A percentile compares a stretch with the other conserved stretches of the same genome.
These are phyloP conservation scores for Ceriagrion tenellum DNA, from an alignment of 2,888 invertebrate species.

Conservation along the genomic window DNA sequence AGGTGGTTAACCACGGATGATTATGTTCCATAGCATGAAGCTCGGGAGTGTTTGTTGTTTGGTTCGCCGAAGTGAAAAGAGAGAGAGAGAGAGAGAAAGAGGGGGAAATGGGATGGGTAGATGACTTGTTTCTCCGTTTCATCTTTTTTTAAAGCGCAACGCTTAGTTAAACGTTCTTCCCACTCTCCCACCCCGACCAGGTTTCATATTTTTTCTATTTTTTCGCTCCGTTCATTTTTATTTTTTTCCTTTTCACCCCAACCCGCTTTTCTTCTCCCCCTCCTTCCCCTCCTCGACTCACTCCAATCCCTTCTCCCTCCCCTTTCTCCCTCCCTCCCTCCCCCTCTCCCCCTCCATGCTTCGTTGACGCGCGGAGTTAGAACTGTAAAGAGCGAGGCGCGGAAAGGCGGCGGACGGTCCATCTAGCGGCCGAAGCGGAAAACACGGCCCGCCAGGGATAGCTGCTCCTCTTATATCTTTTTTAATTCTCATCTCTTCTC, in stretches of 20 bases:
- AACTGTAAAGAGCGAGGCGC: not conserved
- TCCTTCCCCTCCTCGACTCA: not conserved
- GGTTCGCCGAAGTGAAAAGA: not conserved
- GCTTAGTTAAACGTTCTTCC: conserved; percentile 21
- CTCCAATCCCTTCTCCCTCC: not conserved
- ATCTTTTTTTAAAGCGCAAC: not conserved
- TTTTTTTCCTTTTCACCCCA: not conserved
- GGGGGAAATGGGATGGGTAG: not conserved
- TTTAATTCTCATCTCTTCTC: not conserved
- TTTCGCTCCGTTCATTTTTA: not conserved
- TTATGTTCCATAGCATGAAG: conserved; percentile 14
- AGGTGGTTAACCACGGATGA: not conserved
- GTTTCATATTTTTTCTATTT: not conserved
- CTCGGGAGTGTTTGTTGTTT: not conserved
- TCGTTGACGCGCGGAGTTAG: conserved; percentile 29
- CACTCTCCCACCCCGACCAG: not conserved
- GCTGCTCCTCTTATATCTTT: not conserved
- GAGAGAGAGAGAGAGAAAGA: no score
- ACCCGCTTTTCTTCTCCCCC: not conserved
- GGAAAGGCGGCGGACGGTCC: conserved; percentile 55
- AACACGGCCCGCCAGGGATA: conserved; percentile 3
- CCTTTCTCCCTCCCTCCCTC: not conserved
- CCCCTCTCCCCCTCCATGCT: not conserved
- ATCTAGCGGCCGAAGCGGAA: conserved; percentile 59
- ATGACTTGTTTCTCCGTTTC: not conserved